Evolutionary conservation across 2,113 vertebrate genomes (phyloP), one percentile per base, ranked within the genome.

Genomic region (Plectropomus leopardus): DNA sequence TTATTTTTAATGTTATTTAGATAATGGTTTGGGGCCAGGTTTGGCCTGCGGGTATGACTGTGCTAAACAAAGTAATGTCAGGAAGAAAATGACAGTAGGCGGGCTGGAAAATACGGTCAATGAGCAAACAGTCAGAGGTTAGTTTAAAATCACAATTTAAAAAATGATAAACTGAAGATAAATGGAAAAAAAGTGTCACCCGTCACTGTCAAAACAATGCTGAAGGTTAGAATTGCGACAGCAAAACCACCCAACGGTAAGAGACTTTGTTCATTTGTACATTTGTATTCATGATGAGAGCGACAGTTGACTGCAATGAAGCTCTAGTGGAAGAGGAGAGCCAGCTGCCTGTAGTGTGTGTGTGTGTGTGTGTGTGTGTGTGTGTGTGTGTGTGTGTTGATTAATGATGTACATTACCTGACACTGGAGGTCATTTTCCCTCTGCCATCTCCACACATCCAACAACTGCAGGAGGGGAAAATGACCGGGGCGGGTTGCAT

Each of bases 321-420:
- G 48, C 54, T 53, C 15, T 15, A 55, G 36, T 68, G 55, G 76
- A 65, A 64, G 68, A 76, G n/a, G 17, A 50, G 61, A 57, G 42
- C 53, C 86, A 86, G 76, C 79, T 85, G 55, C 32, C 45, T 24
- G 45, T 36, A 15, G 28, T 28, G 58, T 34, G 30, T 48, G 47
- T 48, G 47, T 21, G 44, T 30, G 5, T n/a, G n/a, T n/a, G n/a
- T n/a, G n/a, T 50, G 59, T 40, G 51, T 42, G 72, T 21, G 50
- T 28, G 28, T 21, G 11, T 21, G 48, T 34, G 44, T 34, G 74
- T 53, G 60, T 30, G 19, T 75, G 36, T n/a, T 80, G 72, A 75
- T 84, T 79, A 74, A 87, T 82, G 65, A 60, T 51, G 19, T 73
- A 32, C 74, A 72, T 87, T 83, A 88, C 26, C 61, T 55, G 64